Evolutionary conservation across 1,140 invertebrate species (phyloP).

Genomic region (Batillaria attramentaria): DNA sequence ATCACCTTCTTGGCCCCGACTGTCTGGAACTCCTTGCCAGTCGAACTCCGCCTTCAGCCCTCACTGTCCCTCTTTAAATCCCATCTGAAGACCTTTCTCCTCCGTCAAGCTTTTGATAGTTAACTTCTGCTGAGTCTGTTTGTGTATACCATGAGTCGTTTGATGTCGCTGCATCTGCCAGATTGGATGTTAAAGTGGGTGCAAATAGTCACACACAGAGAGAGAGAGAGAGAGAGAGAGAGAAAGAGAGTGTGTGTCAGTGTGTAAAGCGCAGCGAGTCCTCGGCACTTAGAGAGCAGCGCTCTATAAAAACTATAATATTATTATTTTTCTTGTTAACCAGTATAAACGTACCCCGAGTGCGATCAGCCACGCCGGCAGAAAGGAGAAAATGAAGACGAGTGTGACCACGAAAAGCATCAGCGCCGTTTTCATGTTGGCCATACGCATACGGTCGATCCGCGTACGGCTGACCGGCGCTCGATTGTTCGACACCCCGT

Average conservation of each 20-base stretch:
- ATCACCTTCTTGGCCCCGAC: conserved; percentile 61
- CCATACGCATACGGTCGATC: conserved; percentile 47
- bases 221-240: conserved; percentile 69
- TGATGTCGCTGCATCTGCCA: too few relatives aligned
- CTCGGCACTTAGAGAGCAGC: too few relatives aligned
- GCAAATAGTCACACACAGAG: conserved; percentile 70
- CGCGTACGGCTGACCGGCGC: conserved; percentile 36
- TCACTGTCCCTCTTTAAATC: too few relatives aligned
- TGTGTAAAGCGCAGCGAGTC: too few relatives aligned
- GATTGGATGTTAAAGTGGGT: too few relatives aligned
- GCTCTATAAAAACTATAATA: conserved; percentile 59
- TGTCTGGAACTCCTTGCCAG: too few relatives aligned
- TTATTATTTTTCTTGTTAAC: conserved; percentile 50
- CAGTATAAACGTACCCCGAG: too few relatives aligned
- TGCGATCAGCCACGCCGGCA: conserved; percentile 66
- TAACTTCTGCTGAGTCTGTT: too few relatives aligned
- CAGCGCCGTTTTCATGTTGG: conserved; percentile 69
- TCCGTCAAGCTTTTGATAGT: too few relatives aligned
- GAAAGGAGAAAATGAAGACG: conserved; percentile 65
- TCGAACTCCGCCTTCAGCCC: too few relatives aligned
- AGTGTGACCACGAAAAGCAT: conserved; percentile 68
- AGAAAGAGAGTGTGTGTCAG: conserved; percentile 68
- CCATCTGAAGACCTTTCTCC: too few relatives aligned
- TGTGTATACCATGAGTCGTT: too few relatives aligned
- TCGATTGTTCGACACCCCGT: conserved; percentile 32